Conservation (phyloP, 2,797 vertebrate species). For the Schizopygopsis malacanthus region DNA sequence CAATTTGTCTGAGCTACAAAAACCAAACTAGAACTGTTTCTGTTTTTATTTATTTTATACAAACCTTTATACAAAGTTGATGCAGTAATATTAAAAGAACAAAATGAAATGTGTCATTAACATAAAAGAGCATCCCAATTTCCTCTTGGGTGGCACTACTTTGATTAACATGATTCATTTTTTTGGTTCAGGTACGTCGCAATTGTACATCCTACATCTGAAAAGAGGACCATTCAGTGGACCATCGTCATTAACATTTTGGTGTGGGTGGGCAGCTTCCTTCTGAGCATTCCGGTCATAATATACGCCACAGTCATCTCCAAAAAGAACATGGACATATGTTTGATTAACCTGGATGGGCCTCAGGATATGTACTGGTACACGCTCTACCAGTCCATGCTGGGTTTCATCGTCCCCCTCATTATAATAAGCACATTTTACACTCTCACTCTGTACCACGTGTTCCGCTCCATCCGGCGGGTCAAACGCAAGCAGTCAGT, state of each 20-base stretch:
- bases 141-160: neutral
- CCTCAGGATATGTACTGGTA: slow-evolving; percentile 86
- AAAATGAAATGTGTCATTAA: neutral
- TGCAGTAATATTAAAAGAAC: neutral
- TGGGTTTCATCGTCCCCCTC: slow-evolving; percentile 83
- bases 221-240: slow-evolving; percentile 81
- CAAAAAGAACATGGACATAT: slow-evolving; percentile 71
- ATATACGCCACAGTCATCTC: slow-evolving; percentile 78
- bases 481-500: slow-evolving; percentile 81
- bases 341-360: slow-evolving; percentile 80
- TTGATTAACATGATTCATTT: neutral
- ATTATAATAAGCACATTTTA: slow-evolving; percentile 86
- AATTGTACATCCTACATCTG: slow-evolving; percentile 82
- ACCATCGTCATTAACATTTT: slow-evolving; percentile 81
- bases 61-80: neutral
- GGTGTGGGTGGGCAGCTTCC: slow-evolving; percentile 83
- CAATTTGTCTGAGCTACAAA: too few species aligned
- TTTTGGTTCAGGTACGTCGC: slow-evolving; percentile 79
- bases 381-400: slow-evolving; percentile 83
- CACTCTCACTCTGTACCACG: slow-evolving; percentile 81
- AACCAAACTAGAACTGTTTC: neutral
- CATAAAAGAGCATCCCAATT: neutral
- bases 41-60: neutral
- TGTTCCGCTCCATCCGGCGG: slow-evolving; percentile 82
- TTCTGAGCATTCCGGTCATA: slow-evolving; percentile 82